Percentiles rank a stretch among this genome's conserved stretches.
Evolutionary conservation across 1,140 invertebrate genomes (phyloP).

Genomic region (Macrotrachela quadricornifera): DNA sequence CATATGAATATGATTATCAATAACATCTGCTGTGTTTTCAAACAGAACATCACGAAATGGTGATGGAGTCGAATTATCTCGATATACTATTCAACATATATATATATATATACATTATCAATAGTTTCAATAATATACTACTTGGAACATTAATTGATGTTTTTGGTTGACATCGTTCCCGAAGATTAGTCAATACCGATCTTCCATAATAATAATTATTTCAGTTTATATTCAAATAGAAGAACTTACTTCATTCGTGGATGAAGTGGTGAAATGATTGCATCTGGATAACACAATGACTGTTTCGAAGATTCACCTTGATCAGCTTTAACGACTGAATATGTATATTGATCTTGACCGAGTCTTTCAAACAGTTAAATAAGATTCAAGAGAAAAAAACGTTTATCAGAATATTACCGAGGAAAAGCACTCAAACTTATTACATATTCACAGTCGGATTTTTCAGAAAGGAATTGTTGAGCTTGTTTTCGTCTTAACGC

Average conservation of each 20-base stretch:
- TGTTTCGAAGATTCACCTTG: too few relatives aligned
- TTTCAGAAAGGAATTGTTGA: constrained; percentile 45
- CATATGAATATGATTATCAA: constrained; percentile 24
- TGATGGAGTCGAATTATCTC: constrained; percentile 52
- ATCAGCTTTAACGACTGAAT: too few relatives aligned
- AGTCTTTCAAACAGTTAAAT: too few relatives aligned
- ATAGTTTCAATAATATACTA: not conserved
- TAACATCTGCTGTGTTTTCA: not conserved
- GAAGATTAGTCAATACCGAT: too few relatives aligned
- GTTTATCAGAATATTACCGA: constrained; percentile 27
- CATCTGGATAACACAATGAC: constrained; percentile 56
- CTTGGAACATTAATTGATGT: constrained; percentile 76
- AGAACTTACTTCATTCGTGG: constrained; percentile 52
- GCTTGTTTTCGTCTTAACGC: constrained; percentile 56
- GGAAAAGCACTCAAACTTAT: constrained; percentile 77
- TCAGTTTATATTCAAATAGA: too few relatives aligned
- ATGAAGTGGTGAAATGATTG: constrained; percentile 73
- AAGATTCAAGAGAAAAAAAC: too few relatives aligned
- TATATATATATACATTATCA: not conserved
- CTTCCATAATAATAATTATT: too few relatives aligned
- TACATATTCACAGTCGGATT: constrained; percentile 44
- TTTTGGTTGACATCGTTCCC: constrained; percentile 71
- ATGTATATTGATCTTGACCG: too few relatives aligned
- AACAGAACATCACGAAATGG: constrained; percentile 37
- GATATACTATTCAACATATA: constrained; percentile 42